Evolutionary conservation across 2,888 invertebrate genomes (phyloP).

Genomic region (Belgica antarctica): DNA sequence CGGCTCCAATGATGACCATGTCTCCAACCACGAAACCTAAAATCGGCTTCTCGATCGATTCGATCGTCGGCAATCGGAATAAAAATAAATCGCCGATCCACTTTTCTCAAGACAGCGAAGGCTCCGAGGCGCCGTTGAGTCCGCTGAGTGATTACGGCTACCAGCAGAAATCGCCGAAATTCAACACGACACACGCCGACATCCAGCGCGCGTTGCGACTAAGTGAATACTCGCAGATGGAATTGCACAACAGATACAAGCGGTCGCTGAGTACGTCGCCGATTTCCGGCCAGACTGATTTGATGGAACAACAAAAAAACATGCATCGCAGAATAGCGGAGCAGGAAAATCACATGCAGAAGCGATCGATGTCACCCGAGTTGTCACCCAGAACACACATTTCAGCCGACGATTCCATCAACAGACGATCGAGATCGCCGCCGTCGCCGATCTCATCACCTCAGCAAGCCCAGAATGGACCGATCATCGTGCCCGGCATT

Average conservation of each 20-base stretch:
- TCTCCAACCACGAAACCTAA: conserved; percentile 78
- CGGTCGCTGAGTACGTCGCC: conserved; percentile 45
- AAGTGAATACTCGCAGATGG: conserved; percentile 44
- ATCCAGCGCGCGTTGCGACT: conserved; percentile 42
- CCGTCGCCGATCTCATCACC: conserved; percentile 50
- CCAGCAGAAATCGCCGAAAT: conserved; percentile 31
- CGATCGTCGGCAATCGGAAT: conserved; percentile 69
- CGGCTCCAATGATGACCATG: conserved; percentile 82
- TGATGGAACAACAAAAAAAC: conserved; percentile 48
- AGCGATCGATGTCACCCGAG: conserved; percentile 23
- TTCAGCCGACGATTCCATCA: conserved; percentile 48
- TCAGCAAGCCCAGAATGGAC: conserved; percentile 59
- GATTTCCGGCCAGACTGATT: conserved; percentile 47
- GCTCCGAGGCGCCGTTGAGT: conserved; percentile 31
- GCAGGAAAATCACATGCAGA: conserved; percentile 45
- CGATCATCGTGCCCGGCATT: conserved; percentile 57
- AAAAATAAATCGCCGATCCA: conserved; percentile 35
- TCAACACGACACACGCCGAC: conserved; percentile 36
- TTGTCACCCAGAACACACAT: conserved; percentile 44
- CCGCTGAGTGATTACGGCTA: conserved; percentile 37
- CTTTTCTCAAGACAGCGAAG: conserved; percentile 41
- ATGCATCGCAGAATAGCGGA: conserved; percentile 48
- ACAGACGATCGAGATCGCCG: conserved; percentile 51
- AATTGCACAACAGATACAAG: conserved; percentile 44
- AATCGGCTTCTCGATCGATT: conserved; percentile 86